Evolutionary conservation across 2,888 invertebrate genomes (phyloP).

Genomic region (Drosophila emarginata): DNA sequence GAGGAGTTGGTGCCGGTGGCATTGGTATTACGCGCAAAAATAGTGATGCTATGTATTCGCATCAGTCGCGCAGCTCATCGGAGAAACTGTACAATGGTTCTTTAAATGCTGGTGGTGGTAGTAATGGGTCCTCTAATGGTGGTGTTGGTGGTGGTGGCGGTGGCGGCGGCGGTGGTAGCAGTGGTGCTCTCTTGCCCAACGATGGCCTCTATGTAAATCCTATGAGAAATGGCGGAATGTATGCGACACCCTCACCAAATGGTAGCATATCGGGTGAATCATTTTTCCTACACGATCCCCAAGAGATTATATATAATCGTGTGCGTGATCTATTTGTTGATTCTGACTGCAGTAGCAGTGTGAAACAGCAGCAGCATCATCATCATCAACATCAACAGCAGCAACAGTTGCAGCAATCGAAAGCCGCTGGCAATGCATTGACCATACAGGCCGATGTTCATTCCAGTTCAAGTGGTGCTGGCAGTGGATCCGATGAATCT

Average conservation of each 20-base stretch:
- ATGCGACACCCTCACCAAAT: conserved; percentile 84
- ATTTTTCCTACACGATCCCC: conserved; percentile 93
- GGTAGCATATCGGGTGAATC: conserved; percentile 86
- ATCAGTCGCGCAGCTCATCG: conserved; percentile 79
- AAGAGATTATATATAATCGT: conserved; percentile 91
- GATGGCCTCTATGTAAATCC: conserved; percentile 94
- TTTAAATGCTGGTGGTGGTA: conserved; percentile 45
- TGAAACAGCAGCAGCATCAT: conserved; percentile 71
- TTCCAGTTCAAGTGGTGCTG: conserved; percentile 87
- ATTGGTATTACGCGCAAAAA: conserved; percentile 72
- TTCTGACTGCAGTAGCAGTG: conserved; percentile 82
- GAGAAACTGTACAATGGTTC: conserved; percentile 79
- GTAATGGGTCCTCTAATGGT: conserved; percentile 32
- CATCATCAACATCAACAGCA: conserved; percentile 53
- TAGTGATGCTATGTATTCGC: conserved; percentile 78
- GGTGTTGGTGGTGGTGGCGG: conserved; percentile 27
- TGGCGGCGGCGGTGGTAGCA: conserved; percentile 21
- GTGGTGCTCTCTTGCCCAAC: conserved; percentile 72
- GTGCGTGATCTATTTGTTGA: conserved; percentile 91
- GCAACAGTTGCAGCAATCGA: conserved; percentile 53
- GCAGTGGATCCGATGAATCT: conserved; percentile 85
- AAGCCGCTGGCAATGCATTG: conserved; percentile 81
- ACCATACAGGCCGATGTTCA: conserved; percentile 94
- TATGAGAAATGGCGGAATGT: conserved; percentile 85
- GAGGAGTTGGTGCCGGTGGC: conserved; percentile 29